Evolutionary conservation across 2,797 vertebrate species (phyloP).

Genomic region (Luscinia luscinia): DNA sequence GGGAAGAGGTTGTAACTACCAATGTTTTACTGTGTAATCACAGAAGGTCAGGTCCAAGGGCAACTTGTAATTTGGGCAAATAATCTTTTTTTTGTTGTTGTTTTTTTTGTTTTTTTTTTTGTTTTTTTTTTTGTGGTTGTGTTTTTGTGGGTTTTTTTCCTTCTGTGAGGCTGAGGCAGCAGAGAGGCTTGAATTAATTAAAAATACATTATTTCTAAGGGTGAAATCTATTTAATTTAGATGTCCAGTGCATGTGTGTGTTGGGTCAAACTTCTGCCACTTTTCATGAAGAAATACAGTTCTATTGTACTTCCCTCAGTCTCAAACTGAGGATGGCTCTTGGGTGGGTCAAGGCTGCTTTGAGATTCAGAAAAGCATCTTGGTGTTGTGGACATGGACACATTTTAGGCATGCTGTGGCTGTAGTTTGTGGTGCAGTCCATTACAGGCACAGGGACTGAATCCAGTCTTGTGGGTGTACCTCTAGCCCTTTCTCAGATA

Average conservation of each 20-base stretch:
- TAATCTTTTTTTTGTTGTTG: neutral
- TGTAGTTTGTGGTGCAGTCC: neutral
- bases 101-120: neutral
- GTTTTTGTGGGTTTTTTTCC: fast-evolving
- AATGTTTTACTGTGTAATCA: neutral
- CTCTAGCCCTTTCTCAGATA: neutral
- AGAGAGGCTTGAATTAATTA: neutral
- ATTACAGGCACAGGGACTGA: neutral
- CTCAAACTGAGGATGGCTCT: neutral
- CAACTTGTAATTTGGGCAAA: neutral
- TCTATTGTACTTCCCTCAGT: neutral
- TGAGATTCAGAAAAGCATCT: neutral
- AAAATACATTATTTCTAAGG: neutral
- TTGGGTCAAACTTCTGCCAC: neutral
- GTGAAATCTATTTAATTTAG: neutral
- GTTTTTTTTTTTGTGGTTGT: neutral
- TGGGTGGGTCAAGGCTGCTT: neutral
- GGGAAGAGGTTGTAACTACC: neutral
- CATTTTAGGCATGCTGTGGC: neutral
- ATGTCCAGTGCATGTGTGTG: neutral
- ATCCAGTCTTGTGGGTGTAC: neutral
- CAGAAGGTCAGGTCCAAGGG: neutral
- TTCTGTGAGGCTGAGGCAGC: neutral
- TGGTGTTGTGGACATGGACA: too few relatives aligned
- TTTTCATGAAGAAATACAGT: neutral